These are phyloP conservation scores for Drosophila setifemur DNA, from an alignment of 1,140 invertebrate genomes.

Conservation along the genomic window DNA sequence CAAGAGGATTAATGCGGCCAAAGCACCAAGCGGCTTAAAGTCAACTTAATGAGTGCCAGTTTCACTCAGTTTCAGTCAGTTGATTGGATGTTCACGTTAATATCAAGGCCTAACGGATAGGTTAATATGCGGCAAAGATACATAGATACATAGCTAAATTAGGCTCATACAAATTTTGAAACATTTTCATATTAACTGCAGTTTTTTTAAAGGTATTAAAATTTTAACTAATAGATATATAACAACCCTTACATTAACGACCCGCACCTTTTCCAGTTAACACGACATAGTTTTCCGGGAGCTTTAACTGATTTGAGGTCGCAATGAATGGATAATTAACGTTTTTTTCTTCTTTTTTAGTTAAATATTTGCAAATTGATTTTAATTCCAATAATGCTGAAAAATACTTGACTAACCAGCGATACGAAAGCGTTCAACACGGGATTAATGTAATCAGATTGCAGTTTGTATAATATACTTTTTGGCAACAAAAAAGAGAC, in stretches of 20 bases:
- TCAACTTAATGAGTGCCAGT: conserved; percentile 66
- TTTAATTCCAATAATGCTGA: conserved; percentile 21
- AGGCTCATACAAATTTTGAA: neutral
- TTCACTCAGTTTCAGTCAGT: conserved; percentile 14
- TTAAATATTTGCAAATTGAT: conserved; percentile 6
- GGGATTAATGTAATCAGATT: conserved; percentile 41
- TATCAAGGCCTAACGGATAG: neutral
- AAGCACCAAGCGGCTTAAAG: conserved; percentile 60
- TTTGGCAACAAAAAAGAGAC: conserved; percentile 10
- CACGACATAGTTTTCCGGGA: conserved; percentile 3
- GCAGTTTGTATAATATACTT: conserved; percentile 28
- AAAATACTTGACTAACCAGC: conserved; percentile 32
- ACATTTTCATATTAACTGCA: neutral
- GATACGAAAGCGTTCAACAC: conserved; percentile 22
- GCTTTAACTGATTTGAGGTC: conserved; percentile 10
- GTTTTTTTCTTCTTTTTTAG: conserved; percentile 2
- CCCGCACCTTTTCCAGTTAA: neutral
- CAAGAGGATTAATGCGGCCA: conserved; percentile 67
- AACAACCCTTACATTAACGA: neutral
- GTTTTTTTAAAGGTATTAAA: neutral
- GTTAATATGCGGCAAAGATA: too few species aligned
- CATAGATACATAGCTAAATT: neutral
- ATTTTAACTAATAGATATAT: neutral
- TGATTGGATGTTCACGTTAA: conserved; percentile 16
- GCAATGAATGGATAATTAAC: conserved; percentile 19